phyloP scores from a whole-genome alignment of 2,113 vertebrate genomes.

The Ophiodon elongatus region DNA sequence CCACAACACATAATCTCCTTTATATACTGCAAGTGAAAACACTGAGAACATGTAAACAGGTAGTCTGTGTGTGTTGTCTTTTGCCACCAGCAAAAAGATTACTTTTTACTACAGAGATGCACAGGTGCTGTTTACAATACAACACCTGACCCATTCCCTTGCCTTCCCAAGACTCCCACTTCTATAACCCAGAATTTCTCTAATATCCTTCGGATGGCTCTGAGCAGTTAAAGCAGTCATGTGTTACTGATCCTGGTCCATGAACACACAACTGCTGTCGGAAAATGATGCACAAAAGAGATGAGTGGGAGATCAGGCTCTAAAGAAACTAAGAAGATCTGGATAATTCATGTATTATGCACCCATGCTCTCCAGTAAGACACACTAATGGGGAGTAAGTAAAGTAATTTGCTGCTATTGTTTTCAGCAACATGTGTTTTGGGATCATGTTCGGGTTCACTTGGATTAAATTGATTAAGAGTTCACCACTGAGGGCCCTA shows the following conservation, averaged over 20 bases:
- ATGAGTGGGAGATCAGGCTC: constrained; percentile 39
- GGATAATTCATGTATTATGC: constrained; percentile 38
- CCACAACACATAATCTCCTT: constrained; percentile 5
- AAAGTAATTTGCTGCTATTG: constrained; percentile 37
- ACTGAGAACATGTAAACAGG: constrained; percentile 5
- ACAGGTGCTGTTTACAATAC: constrained; percentile 31
- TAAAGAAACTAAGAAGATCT: constrained; percentile 27
- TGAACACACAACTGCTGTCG: constrained; percentile 37
- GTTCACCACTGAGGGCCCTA: background rate
- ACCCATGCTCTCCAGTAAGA: constrained; percentile 31
- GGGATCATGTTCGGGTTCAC: constrained; percentile 32
- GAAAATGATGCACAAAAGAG: constrained; percentile 28
- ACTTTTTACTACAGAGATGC: constrained; percentile 26
- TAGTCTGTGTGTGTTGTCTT: background rate
- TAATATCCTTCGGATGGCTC: constrained; percentile 25
- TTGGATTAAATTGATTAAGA: constrained; percentile 18
- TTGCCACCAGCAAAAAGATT: constrained; percentile 3
- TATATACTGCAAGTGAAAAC: constrained; percentile 8
- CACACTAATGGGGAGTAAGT: constrained; percentile 19
- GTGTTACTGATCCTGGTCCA: constrained; percentile 45
- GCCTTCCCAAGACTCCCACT: constrained; percentile 11
- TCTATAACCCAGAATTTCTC: background rate
- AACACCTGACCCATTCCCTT: constrained; percentile 25
- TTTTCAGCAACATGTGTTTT: constrained; percentile 21
- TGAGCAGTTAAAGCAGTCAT: constrained; percentile 46